phyloP scores from a whole-genome alignment of 2,888 invertebrate species.

The Chouioia cunea region DNA sequence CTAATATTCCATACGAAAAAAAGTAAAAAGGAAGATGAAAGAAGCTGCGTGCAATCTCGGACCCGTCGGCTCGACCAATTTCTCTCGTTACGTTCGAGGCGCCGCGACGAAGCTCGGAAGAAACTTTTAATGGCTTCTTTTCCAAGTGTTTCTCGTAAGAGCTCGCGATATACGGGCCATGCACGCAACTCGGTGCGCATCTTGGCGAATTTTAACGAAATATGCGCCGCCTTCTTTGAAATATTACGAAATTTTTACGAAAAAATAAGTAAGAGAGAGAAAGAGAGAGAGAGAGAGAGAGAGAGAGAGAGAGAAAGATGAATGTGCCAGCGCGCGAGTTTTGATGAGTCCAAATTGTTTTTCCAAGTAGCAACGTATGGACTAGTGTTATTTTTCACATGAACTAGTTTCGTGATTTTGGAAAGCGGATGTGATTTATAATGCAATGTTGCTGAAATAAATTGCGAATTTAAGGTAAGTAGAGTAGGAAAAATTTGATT shows the following conservation, averaged over 20 bases:
- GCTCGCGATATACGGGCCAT: constrained; percentile 9
- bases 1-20: constrained; percentile 1
- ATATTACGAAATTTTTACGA: constrained; percentile 22
- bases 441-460: too few relatives aligned
- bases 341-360: constrained; percentile 24
- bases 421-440: too few relatives aligned
- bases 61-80: constrained; percentile 16
- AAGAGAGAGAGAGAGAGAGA: too few relatives aligned
- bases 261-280: too few relatives aligned
- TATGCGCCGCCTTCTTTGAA: not conserved
- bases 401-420: too few relatives aligned
- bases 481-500: too few relatives aligned
- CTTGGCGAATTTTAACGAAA: not conserved
- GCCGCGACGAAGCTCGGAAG: constrained; percentile 9
- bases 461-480: too few relatives aligned
- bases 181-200: not conserved
- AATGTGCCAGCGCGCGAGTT: constrained; percentile 6
- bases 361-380: constrained; percentile 1
- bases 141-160: constrained; percentile 45
- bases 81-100: constrained; percentile 38
- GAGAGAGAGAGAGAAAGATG: constrained; percentile 1
- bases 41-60: constrained; percentile 7
- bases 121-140: constrained; percentile 51
- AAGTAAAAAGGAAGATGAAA: not conserved
- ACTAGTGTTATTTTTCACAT: too few relatives aligned